Evolutionary conservation across 2,797 vertebrate species (phyloP), one percentile per base, ranked within the genome.

Genomic region (Pipistrellus pygmaeus): DNA sequence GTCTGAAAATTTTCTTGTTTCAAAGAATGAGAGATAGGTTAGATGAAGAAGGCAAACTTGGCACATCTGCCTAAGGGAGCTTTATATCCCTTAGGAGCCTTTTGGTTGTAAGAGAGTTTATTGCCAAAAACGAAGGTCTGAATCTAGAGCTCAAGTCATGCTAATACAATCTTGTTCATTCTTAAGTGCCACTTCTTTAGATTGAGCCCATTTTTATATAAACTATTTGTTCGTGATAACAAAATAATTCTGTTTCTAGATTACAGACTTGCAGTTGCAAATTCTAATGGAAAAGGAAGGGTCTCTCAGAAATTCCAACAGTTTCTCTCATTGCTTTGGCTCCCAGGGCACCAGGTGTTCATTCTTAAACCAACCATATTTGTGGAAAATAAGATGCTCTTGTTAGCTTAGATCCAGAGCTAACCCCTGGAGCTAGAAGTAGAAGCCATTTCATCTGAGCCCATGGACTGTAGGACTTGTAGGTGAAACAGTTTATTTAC

Each of bases 401-500:
- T 35, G 2, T 92, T 21, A 93, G 9, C 57, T 90, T 71, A 66
- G 17, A 84, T 66, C 44, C 55, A 83, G 90, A 55, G 51, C 4
- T 72, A 25, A 8, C 51, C 7, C 38, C 32, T 62, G 9, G 32
- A 87, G 51, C 25, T 71, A 71, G 30, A 85, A 30, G 25, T 64
- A 0, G 68, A 81, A 91, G 11, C 1, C 87, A 62, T 89, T 85
- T 73, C 35, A 64, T 94, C 14, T 82, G 76, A 89, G 6, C 4
- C n/a, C 12, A 62, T 71, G 62, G 5, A 82, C 8, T 71, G 9
- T 53, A 32, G 48, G 11, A 77, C n/a, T 53, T 53, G 48, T 27
- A 30, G 3, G 30, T 90, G 2, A 92, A 84, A 94, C 51, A 44
- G 2, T 92, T 80, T 51, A 82, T 62, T 77, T 95, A 30, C 48